Percentiles rank a stretch among this genome's conserved stretches.
phyloP scores from a whole-genome alignment of 2,113 vertebrate genomes.

The Sus scrofa region T2T-Sscrofa CM000812.6:117759001-117759500 shows the following conservation, averaged over 20 bases:
- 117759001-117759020: not conserved
- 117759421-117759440: not conserved
- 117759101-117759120: no score
- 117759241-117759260: not conserved
- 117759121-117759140: no score
- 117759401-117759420: not conserved
- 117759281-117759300: not conserved
- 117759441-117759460: not conserved
- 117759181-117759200: no score
- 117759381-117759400: not conserved
- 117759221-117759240: not conserved
- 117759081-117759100: no score
- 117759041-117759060: not conserved
- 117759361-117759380: not conserved
- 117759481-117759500: not conserved
- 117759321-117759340: not conserved
- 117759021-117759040: not conserved
- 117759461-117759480: not conserved
- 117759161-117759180: no score
- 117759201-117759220: not conserved
- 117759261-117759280: not conserved
- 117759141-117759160: no score
- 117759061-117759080: no score
- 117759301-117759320: not conserved
- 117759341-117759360: not conserved